These are phyloP conservation scores for Dasypogon diadema DNA, from an alignment of 2,888 invertebrate genomes.

Conservation along the genomic window DNA sequence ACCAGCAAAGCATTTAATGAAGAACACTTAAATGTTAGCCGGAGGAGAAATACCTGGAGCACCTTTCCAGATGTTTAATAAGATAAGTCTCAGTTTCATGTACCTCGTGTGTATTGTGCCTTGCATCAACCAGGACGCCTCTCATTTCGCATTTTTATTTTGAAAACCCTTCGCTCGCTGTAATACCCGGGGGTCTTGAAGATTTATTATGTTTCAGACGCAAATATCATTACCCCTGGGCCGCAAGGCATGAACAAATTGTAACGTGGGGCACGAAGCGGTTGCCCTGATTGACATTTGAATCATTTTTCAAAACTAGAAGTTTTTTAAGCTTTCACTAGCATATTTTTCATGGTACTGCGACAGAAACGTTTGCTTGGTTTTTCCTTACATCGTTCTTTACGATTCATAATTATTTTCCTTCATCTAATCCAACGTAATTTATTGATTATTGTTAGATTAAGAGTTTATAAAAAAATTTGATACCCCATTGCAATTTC, in stretches of 20 bases:
- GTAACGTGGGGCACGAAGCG: constrained; percentile 2
- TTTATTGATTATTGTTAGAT: no score
- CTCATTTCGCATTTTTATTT: constrained; percentile 2
- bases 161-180: constrained; percentile 24
- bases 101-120: constrained; percentile 7
- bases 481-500: no score
- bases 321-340: no score
- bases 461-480: no score
- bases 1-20: constrained; percentile 38
- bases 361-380: no score
- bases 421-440: no score
- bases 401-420: no score
- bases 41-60: neutral
- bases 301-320: neutral
- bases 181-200: constrained; percentile 33
- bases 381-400: no score
- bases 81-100: constrained; percentile 34
- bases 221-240: constrained; percentile 33
- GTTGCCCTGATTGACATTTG: constrained; percentile 15
- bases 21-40: constrained; percentile 35
- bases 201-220: constrained; percentile 46
- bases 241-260: constrained; percentile 25
- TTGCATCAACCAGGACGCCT: constrained; percentile 29
- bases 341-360: no score
- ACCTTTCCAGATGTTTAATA: constrained; percentile 39